phyloP scores from a whole-genome alignment of 1,140 invertebrate species.

The Anthonomus grandis region DNA sequence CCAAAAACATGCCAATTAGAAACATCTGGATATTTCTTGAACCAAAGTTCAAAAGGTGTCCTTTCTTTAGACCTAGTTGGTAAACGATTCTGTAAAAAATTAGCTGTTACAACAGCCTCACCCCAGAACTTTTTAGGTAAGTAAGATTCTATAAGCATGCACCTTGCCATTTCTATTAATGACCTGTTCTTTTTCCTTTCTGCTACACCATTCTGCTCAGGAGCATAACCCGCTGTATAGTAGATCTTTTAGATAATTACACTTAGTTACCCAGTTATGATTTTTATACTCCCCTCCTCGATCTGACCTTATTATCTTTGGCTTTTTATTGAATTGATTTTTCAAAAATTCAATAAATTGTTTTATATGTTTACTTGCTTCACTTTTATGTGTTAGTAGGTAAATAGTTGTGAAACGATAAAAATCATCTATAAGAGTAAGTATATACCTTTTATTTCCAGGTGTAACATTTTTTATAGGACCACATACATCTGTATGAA shows the following conservation, averaged over 20 bases:
- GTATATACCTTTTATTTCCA: conserved; percentile 5
- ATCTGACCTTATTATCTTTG: conserved; percentile 12
- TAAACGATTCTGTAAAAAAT: conserved; percentile 14
- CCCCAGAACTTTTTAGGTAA: conserved; percentile 10
- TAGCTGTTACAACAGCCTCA: conserved; percentile 14
- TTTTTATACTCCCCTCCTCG: conserved; percentile 10
- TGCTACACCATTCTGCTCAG: conserved; percentile 17
- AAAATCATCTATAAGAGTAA: conserved; percentile 14
- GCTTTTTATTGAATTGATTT: conserved; percentile 4
- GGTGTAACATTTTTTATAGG: conserved; percentile 1
- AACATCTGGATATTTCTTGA: conserved; percentile 27
- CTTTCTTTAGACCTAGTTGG: conserved; percentile 9
- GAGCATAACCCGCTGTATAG: not conserved
- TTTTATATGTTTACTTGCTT: conserved; percentile 1
- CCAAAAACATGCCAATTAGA: conserved; percentile 11
- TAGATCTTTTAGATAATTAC: not conserved
- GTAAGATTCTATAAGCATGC: conserved; percentile 10
- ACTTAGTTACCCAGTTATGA: not conserved
- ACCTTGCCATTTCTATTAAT: conserved; percentile 16
- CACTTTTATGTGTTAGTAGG: conserved; percentile 11
- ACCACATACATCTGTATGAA: conserved; percentile 1
- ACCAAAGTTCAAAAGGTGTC: conserved; percentile 22
- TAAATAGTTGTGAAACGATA: too few species aligned
- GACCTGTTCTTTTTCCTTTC: conserved; percentile 18
- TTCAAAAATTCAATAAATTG: not conserved